Conservation (phyloP, 2,797 vertebrate genomes). For the Bradypus variegatus region DNA sequence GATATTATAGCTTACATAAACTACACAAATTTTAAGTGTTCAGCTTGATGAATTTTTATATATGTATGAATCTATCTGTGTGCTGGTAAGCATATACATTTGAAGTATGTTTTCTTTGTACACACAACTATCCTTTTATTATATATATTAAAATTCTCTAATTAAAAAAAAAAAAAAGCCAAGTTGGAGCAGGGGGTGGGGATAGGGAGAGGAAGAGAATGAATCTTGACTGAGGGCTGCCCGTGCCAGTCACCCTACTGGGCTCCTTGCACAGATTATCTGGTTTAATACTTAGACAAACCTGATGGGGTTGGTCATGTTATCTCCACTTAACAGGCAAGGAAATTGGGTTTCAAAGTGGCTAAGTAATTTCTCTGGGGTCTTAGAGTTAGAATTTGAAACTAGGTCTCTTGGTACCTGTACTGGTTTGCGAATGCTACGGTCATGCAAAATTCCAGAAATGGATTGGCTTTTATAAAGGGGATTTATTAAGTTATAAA, state of each 20-base stretch:
- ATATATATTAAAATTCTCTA: neutral
- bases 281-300: neutral
- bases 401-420: neutral
- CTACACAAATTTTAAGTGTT: neutral
- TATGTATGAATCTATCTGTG: neutral
- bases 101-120: neutral
- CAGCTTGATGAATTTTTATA: neutral
- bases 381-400: neutral
- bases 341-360: neutral
- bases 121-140: neutral
- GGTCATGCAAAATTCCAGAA: too few species aligned
- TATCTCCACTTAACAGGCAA: neutral
- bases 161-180: neutral
- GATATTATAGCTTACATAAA: neutral
- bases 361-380: neutral
- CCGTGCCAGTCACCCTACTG: accelerated
- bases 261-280: neutral
- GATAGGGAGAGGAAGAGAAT: neutral
- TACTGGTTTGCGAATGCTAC: too few species aligned
- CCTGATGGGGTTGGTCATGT: too few species aligned
- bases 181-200: neutral
- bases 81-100: neutral
- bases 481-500: too few species aligned
- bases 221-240: too few species aligned
- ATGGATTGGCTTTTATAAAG: too few species aligned